Conservation (phyloP, 2,797 vertebrate species). For the Hippoglossus hippoglossus region DNA sequence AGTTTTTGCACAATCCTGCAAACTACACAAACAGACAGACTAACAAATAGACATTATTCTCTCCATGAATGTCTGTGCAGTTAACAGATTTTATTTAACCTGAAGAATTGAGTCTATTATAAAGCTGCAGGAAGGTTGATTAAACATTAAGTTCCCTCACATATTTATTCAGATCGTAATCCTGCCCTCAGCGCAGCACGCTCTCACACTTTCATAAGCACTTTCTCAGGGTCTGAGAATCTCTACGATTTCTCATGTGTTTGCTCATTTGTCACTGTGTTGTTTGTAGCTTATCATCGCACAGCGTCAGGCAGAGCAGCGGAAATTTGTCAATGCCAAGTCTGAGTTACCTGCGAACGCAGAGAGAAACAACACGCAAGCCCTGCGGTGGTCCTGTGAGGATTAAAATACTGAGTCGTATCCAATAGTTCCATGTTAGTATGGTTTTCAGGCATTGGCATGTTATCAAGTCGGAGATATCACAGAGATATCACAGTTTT, state of each 20-base stretch:
- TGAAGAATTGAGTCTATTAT: constrained; percentile 43
- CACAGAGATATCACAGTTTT: not conserved
- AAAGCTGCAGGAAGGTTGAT: constrained; percentile 53
- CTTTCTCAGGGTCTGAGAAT: constrained; percentile 28
- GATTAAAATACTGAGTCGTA: not conserved
- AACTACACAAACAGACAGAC: too few relatives aligned
- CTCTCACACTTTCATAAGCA: constrained; percentile 28
- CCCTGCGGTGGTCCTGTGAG: not conserved
- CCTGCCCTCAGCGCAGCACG: constrained; percentile 33
- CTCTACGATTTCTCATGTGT: constrained; percentile 20
- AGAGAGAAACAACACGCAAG: not conserved
- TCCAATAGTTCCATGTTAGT: not conserved
- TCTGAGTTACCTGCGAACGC: not conserved
- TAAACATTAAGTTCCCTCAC: constrained; percentile 64
- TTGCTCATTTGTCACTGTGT: constrained; percentile 27
- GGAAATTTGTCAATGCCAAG: constrained; percentile 10
- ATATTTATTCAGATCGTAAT: constrained; percentile 60
- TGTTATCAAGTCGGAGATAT: not conserved
- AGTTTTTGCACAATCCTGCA: too few relatives aligned
- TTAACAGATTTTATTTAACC: constrained; percentile 37
- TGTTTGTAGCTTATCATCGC: constrained; percentile 16
- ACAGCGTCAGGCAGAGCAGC: constrained; percentile 2
- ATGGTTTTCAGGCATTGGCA: not conserved
- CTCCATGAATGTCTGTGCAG: too few relatives aligned
- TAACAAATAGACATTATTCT: too few relatives aligned